Evolutionary conservation across 2,113 vertebrate genomes (phyloP).

Genomic region (Rallus limicola): DNA sequence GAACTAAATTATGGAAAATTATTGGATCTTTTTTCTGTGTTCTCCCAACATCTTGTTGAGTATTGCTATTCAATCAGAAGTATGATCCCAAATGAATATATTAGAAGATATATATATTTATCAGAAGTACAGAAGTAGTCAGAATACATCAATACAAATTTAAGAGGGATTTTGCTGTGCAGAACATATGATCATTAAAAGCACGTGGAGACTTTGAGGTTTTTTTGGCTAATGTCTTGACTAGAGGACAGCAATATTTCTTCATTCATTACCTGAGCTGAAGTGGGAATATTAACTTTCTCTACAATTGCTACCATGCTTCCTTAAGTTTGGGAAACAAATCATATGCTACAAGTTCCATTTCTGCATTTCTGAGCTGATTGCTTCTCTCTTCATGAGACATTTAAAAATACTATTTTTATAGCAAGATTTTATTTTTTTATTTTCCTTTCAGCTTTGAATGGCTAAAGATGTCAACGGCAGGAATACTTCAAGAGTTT

Average conservation of each 20-base stretch:
- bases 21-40: neutral
- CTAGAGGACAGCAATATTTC: neutral
- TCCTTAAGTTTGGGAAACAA: neutral
- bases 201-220: neutral
- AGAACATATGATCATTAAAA: neutral
- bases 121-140: neutral
- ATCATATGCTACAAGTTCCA: neutral
- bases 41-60: neutral
- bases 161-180: neutral
- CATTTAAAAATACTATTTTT: neutral
- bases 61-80: neutral
- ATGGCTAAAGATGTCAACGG: constrained; percentile 9
- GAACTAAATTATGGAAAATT: neutral
- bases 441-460: neutral
- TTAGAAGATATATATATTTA: neutral
- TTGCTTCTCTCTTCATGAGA: neutral
- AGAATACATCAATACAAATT: neutral
- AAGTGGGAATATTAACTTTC: neutral
- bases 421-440: neutral
- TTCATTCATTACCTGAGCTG: neutral
- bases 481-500: constrained; percentile 20
- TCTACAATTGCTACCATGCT: neutral
- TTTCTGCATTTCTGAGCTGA: neutral
- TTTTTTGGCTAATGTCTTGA: neutral
- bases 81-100: neutral